Conservation (phyloP, 2,113 vertebrate genomes). For the Aythya baeri region DNA sequence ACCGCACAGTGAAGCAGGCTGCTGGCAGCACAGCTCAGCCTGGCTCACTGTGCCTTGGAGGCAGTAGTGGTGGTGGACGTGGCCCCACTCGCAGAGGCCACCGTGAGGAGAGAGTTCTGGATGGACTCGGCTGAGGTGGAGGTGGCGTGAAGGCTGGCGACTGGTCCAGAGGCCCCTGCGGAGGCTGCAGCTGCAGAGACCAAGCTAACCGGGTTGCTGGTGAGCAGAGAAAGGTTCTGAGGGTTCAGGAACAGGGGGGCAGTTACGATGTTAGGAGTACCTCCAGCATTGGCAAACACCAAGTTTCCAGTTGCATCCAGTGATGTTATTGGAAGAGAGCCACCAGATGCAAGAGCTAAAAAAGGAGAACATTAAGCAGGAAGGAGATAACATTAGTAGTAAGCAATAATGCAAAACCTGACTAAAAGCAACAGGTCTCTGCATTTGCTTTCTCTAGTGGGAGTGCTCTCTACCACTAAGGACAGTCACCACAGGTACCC, state of each 20-base stretch:
- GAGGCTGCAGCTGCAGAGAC: constrained; percentile 88
- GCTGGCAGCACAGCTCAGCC: constrained; percentile 40
- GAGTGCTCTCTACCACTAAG: fast-evolving
- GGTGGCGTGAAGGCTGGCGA: constrained; percentile 90
- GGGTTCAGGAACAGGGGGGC: constrained; percentile 97
- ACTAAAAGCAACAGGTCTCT: background rate
- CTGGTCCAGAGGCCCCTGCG: constrained; percentile 82
- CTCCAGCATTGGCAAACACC: constrained; percentile 91
- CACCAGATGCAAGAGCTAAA: constrained; percentile 93
- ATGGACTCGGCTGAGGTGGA: constrained; percentile 84
- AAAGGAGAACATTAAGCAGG: constrained; percentile 2
- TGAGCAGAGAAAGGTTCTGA: constrained; percentile 98
- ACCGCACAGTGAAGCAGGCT: constrained; percentile 44
- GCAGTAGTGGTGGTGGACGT: constrained; percentile 93
- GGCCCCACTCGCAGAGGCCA: constrained; percentile 86
- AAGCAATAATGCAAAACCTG: background rate
- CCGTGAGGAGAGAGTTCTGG: constrained; percentile 86
- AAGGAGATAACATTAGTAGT: constrained; percentile 27
- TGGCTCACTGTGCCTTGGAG: constrained; percentile 97
- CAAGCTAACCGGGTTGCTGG: constrained; percentile 98
- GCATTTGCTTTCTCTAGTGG: background rate
- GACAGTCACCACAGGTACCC: background rate
- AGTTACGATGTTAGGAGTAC: constrained; percentile 92
- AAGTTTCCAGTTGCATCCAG: constrained; percentile 94
- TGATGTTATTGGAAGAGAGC: constrained; percentile 95